Conservation (phyloP, 2,888 invertebrate species). For the Stenurella melanura region DNA sequence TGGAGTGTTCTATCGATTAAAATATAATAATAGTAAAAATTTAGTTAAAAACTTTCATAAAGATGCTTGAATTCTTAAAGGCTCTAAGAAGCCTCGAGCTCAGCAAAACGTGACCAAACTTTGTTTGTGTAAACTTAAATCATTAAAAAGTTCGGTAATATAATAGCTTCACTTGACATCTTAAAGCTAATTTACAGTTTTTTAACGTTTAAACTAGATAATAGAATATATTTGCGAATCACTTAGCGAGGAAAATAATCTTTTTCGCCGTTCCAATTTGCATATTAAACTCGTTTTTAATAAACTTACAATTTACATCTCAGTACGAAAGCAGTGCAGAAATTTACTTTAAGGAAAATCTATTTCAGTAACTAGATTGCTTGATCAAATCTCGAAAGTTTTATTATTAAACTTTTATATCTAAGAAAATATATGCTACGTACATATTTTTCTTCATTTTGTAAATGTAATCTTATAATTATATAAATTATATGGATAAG, state of each 20-base stretch:
- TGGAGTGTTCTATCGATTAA: not conserved
- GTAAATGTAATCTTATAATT: too few species aligned
- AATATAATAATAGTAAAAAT: not conserved
- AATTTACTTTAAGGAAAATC: not conserved
- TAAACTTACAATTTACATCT: constrained; percentile 21
- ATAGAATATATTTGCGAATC: constrained; percentile 24
- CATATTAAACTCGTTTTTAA: constrained; percentile 28
- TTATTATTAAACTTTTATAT: not conserved
- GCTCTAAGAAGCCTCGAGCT: not conserved
- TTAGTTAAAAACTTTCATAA: not conserved
- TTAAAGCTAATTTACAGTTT: constrained; percentile 28
- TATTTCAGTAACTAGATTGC: not conserved
- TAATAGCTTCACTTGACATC: constrained; percentile 12
- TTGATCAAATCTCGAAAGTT: not conserved
- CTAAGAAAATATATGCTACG: not conserved
- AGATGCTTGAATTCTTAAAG: not conserved
- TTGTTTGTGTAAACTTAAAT: constrained; percentile 8
- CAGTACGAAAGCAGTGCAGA: not conserved
- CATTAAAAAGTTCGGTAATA: constrained; percentile 24
- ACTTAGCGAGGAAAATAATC: constrained; percentile 22
- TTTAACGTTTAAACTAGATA: constrained; percentile 21
- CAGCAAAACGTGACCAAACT: constrained; percentile 3
- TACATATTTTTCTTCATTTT: too few species aligned
- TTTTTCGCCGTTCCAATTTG: constrained; percentile 18
- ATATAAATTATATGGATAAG: too few species aligned